Evolutionary conservation across 2,888 invertebrate species (phyloP), one percentile per base, ranked within the genome.

Genomic region (Sussaba pulchella): DNA sequence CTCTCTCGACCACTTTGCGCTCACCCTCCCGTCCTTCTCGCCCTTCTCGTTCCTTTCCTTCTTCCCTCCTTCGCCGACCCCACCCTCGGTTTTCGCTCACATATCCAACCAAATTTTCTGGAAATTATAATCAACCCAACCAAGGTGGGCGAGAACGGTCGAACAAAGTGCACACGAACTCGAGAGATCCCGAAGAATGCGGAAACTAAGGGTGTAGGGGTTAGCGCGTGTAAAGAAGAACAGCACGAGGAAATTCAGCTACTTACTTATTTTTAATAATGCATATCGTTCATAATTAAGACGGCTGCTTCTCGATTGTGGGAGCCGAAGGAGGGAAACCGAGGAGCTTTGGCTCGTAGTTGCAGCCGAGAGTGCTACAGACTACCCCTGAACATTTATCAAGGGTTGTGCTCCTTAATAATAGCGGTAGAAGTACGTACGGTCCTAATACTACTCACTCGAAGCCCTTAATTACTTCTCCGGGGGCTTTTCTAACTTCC

Each of bases 31-130:
- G 43, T 43, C 19, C 41, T 14, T 24, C 39, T 39, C 19, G 31
- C 45, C 14, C 24, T 50, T 17, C 14, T 19, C 31, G 21, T 41
- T 26, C 36, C 14, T 24, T 47, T 24, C 41, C 39, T 19, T 26
- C 47, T 17, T 14, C 45, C 12, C 24, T 39, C 52, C 69, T 50
- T 54, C 54, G n/a, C 31, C 26, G 31, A 45, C 21, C 39, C 41
- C 26, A 26, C 52, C 14, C 41, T 71, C 39, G 70, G 41, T 21
- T 41, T 71, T 36, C 69, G 64, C 19, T 21, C 71, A 69, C 82
- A 85, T 82, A 86, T 86, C 86, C 84, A 85, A 86, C 86, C 81
- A 83, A 88, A 85, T 86, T 87, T 85, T 78, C 75, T 81, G 81
- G 66, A 81, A 83, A 86, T 86, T 85, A 85, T 85, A 87, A 87